Evolutionary conservation across 2,797 vertebrate species (phyloP), one percentile per base, ranked within the genome.

Genomic region (Syngnathus rostellatus): DNA sequence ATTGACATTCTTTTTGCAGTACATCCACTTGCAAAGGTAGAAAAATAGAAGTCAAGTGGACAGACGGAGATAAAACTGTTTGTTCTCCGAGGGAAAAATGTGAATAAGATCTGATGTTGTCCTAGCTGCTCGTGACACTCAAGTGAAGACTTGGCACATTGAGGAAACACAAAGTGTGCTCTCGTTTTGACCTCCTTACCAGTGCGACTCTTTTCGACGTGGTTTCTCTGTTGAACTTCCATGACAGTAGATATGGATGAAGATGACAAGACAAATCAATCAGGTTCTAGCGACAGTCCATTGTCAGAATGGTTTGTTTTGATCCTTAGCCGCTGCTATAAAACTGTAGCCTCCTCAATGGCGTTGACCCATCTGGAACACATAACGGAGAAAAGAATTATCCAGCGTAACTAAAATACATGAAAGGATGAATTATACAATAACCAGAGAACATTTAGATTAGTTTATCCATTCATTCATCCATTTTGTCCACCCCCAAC

Each of bases 281-380:
- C 63, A 61, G 59, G 25, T 8, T 5, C 19, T 39, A 16, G 69
- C 76, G 63, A n/a, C 21, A 43, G 60, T 62, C 21, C 41, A 45
- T 21, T 17, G 60, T 43, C 41, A 45, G 11, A 16, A 45, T 11
- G 40, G 31, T 9, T 38, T 38, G 37, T 8, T 62, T 43, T 43
- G 58, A 39, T 21, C 54, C 41, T 65, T 75, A 79, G 72, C 75
- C 72, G 85, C 75, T 93, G 94, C 93, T 99, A 99, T 95, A 99
- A 94, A 85, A 97, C 87, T 1, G 95, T 95, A 9, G 96, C 97
- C 74, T 96, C 93, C 83, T 96, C 94, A 86, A 99, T 95, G 81
- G 95, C 95, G 72, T 94, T 92, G 72, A 98, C 93, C 97, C 97
- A 99, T 79, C 97, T 99, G 87, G 48, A 84, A 89, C 75, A 90